Conservation (phyloP, 2,113 vertebrate genomes). For the Lepisosteus oculatus region DNA sequence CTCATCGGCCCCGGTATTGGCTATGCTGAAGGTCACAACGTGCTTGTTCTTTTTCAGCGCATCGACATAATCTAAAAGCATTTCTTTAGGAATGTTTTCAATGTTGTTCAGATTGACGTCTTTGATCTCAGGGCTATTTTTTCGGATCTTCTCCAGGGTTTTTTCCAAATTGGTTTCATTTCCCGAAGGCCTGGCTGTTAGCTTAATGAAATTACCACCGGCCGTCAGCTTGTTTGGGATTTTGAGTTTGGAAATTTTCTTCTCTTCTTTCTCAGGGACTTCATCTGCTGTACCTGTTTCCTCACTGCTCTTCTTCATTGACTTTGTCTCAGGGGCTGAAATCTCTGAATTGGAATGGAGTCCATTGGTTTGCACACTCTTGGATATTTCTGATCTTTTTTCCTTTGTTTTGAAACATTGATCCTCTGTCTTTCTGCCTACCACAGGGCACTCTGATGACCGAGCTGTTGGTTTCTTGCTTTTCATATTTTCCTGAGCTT, state of each 20-base stretch:
- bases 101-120: constrained; percentile 97
- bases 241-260: constrained; percentile 81
- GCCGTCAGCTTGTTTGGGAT: constrained; percentile 80
- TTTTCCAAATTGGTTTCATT: constrained; percentile 92
- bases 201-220: constrained; percentile 78
- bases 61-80: constrained; percentile 87
- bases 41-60: constrained; percentile 90
- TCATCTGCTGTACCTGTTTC: constrained; percentile 37
- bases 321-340: constrained; percentile 5
- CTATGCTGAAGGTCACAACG: constrained; percentile 83
- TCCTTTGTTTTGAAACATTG: constrained; percentile 22
- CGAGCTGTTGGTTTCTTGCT: too few species aligned
- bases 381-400: constrained; percentile 17
- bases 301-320: constrained; percentile 25
- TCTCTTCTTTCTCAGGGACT: constrained; percentile 66
- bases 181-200: constrained; percentile 90
- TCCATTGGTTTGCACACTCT: constrained; percentile 12
- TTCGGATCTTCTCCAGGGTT: constrained; percentile 78
- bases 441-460: too few species aligned
- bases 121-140: constrained; percentile 78
- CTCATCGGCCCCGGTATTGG: constrained; percentile 91
- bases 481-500: too few species aligned
- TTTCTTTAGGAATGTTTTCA: constrained; percentile 95
- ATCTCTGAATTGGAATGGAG: constrained; percentile 28
- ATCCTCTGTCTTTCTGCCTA: constrained; percentile 19